Evolutionary conservation across 2,113 vertebrate genomes (phyloP).

Genomic region (Xyrauchen texanus): DNA sequence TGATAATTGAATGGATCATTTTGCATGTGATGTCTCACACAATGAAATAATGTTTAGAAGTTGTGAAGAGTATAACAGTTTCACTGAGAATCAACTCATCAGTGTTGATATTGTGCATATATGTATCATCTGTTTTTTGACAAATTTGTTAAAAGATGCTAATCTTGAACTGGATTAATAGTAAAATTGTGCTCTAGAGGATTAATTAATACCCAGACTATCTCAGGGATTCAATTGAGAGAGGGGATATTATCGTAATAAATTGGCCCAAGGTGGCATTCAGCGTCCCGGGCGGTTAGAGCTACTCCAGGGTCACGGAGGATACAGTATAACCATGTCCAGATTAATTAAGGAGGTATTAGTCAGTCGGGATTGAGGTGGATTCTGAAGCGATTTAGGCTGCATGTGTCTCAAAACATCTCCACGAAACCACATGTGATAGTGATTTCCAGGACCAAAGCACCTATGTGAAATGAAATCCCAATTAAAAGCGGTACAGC

Average conservation of each 20-base stretch:
- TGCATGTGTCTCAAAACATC: slow-evolving; percentile 43
- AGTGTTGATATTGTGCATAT: too few species aligned
- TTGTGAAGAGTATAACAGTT: too few species aligned
- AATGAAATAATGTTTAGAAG: too few species aligned
- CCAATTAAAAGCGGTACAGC: slow-evolving; percentile 40
- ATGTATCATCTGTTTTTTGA: slow-evolving; percentile 30
- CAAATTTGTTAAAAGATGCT: slow-evolving; percentile 64
- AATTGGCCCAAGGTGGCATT: slow-evolving; percentile 19
- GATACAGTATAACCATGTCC: slow-evolving; percentile 52
- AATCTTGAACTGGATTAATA: slow-evolving; percentile 63
- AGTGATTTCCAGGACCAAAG: slow-evolving; percentile 39
- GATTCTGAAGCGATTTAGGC: slow-evolving; percentile 49
- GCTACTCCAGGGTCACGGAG: slow-evolving; percentile 43
- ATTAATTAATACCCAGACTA: slow-evolving; percentile 67
- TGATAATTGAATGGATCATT: too few species aligned
- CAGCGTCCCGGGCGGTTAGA: slow-evolving; percentile 4
- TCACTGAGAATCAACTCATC: too few species aligned
- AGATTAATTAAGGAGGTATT: slow-evolving; percentile 68
- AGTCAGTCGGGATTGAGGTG: slow-evolving; percentile 47
- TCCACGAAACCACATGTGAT: slow-evolving; percentile 37
- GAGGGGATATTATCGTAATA: slow-evolving; percentile 21
- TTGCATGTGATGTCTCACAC: too few species aligned
- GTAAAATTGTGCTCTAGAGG: slow-evolving; percentile 55
- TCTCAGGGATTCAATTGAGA: slow-evolving; percentile 58
- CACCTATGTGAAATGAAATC: slow-evolving; percentile 4